Percentiles rank a stretch among this genome's conserved stretches.
Conservation (phyloP, 2,113 vertebrate genomes). For the Hyperopisus bebe region DNA sequence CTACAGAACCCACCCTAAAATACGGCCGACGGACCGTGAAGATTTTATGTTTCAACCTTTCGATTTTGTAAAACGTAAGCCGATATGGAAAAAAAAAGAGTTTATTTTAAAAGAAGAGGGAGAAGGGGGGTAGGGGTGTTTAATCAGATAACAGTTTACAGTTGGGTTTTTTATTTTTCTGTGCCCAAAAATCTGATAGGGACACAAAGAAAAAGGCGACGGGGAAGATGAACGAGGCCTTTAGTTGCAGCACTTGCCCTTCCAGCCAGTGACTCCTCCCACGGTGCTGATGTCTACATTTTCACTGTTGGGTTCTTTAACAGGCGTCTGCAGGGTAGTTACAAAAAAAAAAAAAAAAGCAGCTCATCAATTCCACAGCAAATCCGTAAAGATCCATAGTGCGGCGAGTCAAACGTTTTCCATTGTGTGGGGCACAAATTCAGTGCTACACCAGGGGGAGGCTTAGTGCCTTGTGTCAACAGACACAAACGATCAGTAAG, state of each 20-base stretch:
- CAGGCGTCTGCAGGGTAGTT: constrained; percentile 73
- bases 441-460: background rate
- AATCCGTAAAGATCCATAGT: background rate
- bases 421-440: background rate
- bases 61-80: constrained; percentile 63
- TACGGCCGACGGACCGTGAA: background rate
- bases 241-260: constrained; percentile 97
- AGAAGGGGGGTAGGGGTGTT: background rate
- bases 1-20: background rate
- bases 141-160: background rate
- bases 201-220: constrained; percentile 47
- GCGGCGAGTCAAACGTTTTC: background rate
- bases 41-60: constrained; percentile 48
- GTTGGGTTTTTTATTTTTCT: constrained; percentile 50
- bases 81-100: constrained; percentile 64
- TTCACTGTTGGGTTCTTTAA: constrained; percentile 99
- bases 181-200: constrained; percentile 49
- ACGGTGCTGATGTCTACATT: constrained; percentile 96
- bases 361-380: background rate
- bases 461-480: background rate
- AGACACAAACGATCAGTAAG: background rate
- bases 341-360: background rate
- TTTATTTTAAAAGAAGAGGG: constrained; percentile 65
- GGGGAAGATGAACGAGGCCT: constrained; percentile 47
- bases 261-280: constrained; percentile 90